These are phyloP conservation scores for Heteropelma amictum DNA, from an alignment of 2,888 invertebrate genomes.

Conservation along the genomic window DNA sequence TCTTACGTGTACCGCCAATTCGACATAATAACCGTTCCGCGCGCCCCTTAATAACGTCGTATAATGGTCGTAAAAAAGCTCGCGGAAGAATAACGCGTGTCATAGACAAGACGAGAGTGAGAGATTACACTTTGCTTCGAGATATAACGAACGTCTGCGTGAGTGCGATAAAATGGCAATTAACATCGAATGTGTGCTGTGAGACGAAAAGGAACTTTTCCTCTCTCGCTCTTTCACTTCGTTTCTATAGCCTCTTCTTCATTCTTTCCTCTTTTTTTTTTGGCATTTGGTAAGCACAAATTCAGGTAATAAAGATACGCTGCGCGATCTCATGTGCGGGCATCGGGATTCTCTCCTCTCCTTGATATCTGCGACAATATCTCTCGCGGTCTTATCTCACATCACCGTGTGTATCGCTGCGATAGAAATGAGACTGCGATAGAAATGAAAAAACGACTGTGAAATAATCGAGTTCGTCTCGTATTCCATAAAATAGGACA, in stretches of 20 bases:
- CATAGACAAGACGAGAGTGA: constrained; percentile 36
- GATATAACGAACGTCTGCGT: constrained; percentile 67
- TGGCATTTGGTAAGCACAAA: constrained; percentile 45
- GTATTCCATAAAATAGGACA: constrained; percentile 13
- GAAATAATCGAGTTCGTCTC: constrained; percentile 17
- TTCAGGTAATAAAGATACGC: constrained; percentile 75
- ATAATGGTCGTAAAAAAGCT: constrained; percentile 44
- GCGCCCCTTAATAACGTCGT: constrained; percentile 9
- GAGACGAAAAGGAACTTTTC: constrained; percentile 40
- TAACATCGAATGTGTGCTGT: constrained; percentile 68
- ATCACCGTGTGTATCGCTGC: constrained; percentile 27
- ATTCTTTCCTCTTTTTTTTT: constrained; percentile 24
- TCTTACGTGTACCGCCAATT: constrained; percentile 20
- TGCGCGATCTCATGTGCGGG: constrained; percentile 18
- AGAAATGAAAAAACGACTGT: background rate
- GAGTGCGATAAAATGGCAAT: constrained; percentile 76
- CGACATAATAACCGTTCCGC: constrained; percentile 31
- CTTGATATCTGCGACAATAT: constrained; percentile 71
- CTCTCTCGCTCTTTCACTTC: constrained; percentile 36
- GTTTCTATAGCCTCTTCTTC: constrained; percentile 59
- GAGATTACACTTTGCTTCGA: constrained; percentile 59
- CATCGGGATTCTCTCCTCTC: constrained; percentile 26
- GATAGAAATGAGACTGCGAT: background rate
- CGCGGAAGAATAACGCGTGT: constrained; percentile 9
- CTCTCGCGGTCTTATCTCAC: constrained; percentile 69